Evolutionary conservation across 2,113 vertebrate genomes (phyloP).

Genomic region (Vanacampus margaritifer): DNA sequence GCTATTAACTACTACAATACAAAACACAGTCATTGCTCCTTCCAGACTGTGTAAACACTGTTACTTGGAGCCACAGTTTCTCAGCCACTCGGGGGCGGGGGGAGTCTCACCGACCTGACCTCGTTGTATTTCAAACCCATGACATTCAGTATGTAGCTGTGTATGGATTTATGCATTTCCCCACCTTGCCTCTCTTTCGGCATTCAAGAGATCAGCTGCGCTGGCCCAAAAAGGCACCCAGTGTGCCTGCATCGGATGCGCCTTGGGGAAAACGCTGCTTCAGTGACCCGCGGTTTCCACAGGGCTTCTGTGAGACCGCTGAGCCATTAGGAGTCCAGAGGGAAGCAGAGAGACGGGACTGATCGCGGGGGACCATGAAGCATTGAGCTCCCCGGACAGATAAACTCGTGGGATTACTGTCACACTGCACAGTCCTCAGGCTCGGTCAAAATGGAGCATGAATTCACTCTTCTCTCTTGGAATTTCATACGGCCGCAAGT

Average conservation of each 20-base stretch:
- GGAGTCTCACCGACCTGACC: slow-evolving; percentile 25
- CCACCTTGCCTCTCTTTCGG: slow-evolving; percentile 7
- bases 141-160: slow-evolving; percentile 11
- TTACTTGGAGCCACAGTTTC: slow-evolving; percentile 21
- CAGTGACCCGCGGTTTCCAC: slow-evolving; percentile 38
- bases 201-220: slow-evolving; percentile 50
- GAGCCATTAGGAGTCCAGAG: slow-evolving; percentile 33
- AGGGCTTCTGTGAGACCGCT: slow-evolving; percentile 36
- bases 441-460: slow-evolving; percentile 21
- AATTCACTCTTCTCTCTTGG: slow-evolving; percentile 39
- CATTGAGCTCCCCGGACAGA: slow-evolving; percentile 47
- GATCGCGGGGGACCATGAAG: slow-evolving; percentile 23
- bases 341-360: slow-evolving; percentile 28
- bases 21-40: slow-evolving; percentile 46
- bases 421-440: slow-evolving; percentile 22
- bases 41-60: slow-evolving; percentile 49
- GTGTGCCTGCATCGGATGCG: slow-evolving; percentile 12
- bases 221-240: slow-evolving; percentile 26
- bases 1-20: slow-evolving; percentile 54
- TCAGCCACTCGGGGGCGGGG: slow-evolving; percentile 22
- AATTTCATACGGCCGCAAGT: slow-evolving; percentile 40
- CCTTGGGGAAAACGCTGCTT: slow-evolving; percentile 36
- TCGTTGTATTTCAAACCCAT: slow-evolving; percentile 15
- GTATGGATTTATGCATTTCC: slow-evolving; percentile 31
- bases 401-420: slow-evolving; percentile 53